These are phyloP conservation scores for Macaria liturata DNA, from an alignment of 2,888 invertebrate species.

Conservation along the genomic window DNA sequence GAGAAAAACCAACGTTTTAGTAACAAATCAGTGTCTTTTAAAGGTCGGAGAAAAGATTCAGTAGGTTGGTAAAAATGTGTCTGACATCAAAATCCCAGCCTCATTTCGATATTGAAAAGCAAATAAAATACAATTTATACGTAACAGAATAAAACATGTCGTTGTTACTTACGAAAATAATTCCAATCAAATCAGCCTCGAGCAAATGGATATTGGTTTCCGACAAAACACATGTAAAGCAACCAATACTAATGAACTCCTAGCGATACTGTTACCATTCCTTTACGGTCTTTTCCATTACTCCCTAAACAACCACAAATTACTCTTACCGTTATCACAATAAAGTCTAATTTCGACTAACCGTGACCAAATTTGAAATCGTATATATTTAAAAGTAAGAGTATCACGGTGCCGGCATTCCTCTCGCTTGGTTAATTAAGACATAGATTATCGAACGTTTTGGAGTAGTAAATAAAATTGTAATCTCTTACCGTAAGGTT, in stretches of 20 bases:
- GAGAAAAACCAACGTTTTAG: no score
- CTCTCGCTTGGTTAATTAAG: slow-evolving; percentile 81
- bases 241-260: slow-evolving; percentile 60
- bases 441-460: slow-evolving; percentile 82
- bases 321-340: slow-evolving; percentile 17
- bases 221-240: slow-evolving; percentile 75
- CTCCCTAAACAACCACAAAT: slow-evolving; percentile 24
- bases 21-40: no score
- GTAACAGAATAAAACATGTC: slow-evolving; percentile 22
- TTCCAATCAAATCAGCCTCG: slow-evolving; percentile 67
- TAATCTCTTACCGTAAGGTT: slow-evolving; percentile 73
- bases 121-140: slow-evolving; percentile 7
- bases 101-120: not conserved
- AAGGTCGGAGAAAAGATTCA: not conserved
- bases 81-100: no score
- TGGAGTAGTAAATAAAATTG: slow-evolving; percentile 80
- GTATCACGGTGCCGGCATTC: slow-evolving; percentile 53
- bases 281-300: slow-evolving; percentile 27
- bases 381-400: slow-evolving; percentile 39
- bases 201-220: slow-evolving; percentile 75
- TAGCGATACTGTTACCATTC: slow-evolving; percentile 42
- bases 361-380: slow-evolving; percentile 16
- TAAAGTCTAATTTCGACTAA: slow-evolving; percentile 33
- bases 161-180: slow-evolving; percentile 57
- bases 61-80: not conserved